A percentile compares a stretch with the other conserved stretches of the same genome.
Evolutionary conservation across 2,113 vertebrate genomes (phyloP).

Genomic region (Smithornis capensis): DNA sequence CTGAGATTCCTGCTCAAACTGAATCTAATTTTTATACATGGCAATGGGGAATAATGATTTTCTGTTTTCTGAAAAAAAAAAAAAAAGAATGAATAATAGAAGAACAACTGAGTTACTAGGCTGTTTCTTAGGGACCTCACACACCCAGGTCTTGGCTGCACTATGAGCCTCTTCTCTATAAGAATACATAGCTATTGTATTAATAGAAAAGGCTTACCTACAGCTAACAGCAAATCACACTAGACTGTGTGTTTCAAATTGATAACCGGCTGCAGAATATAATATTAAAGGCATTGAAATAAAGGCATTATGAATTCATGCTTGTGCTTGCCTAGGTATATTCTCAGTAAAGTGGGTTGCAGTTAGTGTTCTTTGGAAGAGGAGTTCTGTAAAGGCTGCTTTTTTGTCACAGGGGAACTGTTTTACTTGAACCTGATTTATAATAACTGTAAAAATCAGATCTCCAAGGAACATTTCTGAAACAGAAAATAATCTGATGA

Average conservation of each 20-base stretch:
- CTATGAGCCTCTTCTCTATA: neutral
- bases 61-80: slow-evolving; percentile 11
- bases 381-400: neutral
- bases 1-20: neutral
- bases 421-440: neutral
- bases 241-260: slow-evolving; percentile 36
- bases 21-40: neutral
- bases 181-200: neutral
- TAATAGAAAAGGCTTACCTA: neutral
- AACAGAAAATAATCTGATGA: slow-evolving; percentile 26
- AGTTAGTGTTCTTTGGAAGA: neutral
- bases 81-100: slow-evolving; percentile 2
- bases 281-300: neutral
- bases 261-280: neutral
- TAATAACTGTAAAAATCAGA: slow-evolving; percentile 4
- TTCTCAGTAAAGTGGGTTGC: neutral
- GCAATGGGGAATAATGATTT: neutral
- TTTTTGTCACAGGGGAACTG: neutral
- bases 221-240: neutral
- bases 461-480: neutral
- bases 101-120: neutral
- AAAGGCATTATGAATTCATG: slow-evolving; percentile 4
- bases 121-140: neutral
- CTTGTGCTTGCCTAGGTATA: neutral
- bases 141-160: neutral